Evolutionary conservation across 2,888 invertebrate species (phyloP).

Genomic region (Philereme vetulata): DNA sequence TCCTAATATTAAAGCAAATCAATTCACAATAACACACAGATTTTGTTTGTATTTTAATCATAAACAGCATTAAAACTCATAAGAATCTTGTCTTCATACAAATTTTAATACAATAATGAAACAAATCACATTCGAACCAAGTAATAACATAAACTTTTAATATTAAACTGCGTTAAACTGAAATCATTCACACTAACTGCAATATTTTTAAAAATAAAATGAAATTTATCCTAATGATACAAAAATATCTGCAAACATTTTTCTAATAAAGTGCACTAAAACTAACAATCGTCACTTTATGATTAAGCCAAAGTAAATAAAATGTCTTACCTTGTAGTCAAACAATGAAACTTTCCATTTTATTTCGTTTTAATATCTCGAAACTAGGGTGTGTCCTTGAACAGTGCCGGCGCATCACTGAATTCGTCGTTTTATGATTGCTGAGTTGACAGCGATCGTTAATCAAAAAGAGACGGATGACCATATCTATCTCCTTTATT

Average conservation of each 20-base stretch:
- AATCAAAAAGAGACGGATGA: conserved; percentile 12
- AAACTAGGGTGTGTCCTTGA: conserved; percentile 11
- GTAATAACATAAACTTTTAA: conserved; percentile 4
- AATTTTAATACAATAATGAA: conserved; percentile 5
- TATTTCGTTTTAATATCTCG: conserved; percentile 12
- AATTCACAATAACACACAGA: conserved; percentile 5
- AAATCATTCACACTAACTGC: conserved; percentile 1
- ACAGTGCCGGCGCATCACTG: conserved; percentile 11
- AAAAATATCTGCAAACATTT: conserved; percentile 1
- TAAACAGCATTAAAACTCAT: conserved; percentile 5
- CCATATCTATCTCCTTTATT: conserved; percentile 10
- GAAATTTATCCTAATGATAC: conserved; percentile 4
- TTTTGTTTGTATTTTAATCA: conserved; percentile 5
- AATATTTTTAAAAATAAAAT: conserved; percentile 3
- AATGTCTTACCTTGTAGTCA: conserved; percentile 12
- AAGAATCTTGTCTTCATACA: conserved; percentile 4
- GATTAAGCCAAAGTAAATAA: conserved; percentile 12
- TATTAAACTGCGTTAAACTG: conserved; percentile 1
- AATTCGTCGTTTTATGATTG: conserved; percentile 12
- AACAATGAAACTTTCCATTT: conserved; percentile 11
- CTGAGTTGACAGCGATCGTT: conserved; percentile 12
- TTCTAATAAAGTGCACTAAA: no score
- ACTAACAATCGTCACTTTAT: conserved; percentile 15
- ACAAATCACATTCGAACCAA: conserved; percentile 5
- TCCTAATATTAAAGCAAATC: conserved; percentile 2